Evolutionary conservation across 2,888 invertebrate species (phyloP).

Genomic region (Amblyteles armatorius): DNA sequence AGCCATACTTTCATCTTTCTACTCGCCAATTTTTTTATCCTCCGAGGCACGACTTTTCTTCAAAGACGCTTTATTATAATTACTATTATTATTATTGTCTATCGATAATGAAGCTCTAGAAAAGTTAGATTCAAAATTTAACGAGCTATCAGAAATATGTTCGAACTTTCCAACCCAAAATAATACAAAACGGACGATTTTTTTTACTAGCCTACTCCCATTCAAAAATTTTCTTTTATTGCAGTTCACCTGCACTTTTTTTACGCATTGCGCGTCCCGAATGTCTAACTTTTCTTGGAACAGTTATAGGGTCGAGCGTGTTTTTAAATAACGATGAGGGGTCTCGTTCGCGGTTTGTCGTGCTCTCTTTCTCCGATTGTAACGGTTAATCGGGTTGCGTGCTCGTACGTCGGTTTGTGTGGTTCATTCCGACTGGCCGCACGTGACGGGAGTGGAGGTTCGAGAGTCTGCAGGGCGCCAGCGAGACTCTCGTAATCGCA

Average conservation of each 20-base stretch:
- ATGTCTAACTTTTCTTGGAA: background rate
- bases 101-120: no score
- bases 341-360: background rate
- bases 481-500: conserved; percentile 1
- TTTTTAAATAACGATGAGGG: background rate
- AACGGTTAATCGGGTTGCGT: conserved; percentile 44
- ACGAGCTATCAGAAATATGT: no score
- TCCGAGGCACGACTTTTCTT: no score
- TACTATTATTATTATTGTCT: no score
- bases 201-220: no score
- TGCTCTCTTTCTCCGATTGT: conserved; percentile 24
- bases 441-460: conserved; percentile 29
- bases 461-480: conserved; percentile 16
- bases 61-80: no score
- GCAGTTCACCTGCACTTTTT: background rate
- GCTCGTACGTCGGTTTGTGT: conserved; percentile 36
- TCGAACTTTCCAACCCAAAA: no score
- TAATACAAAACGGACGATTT: no score
- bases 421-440: conserved; percentile 35
- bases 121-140: no score
- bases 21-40: no score
- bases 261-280: background rate
- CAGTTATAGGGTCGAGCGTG: conserved; percentile 12
- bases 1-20: no score
- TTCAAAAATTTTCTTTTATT: background rate